Evolutionary conservation across 1,140 invertebrate species (phyloP).

Genomic region (Bombus vancouverensis): DNA sequence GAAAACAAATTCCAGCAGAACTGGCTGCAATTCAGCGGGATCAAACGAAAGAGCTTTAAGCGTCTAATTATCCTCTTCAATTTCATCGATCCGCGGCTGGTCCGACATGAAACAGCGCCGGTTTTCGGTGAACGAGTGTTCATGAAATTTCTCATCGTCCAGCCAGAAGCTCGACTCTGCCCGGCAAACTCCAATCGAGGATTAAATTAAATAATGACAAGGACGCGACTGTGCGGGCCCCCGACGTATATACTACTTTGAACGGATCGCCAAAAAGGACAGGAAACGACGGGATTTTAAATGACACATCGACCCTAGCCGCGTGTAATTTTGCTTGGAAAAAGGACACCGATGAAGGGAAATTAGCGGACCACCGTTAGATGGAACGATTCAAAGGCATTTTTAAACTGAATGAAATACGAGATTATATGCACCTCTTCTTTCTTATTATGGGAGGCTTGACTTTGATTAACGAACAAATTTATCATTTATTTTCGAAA

Average conservation of each 20-base stretch:
- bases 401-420: background rate
- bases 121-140: background rate
- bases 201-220: conserved; percentile 48
- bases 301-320: background rate
- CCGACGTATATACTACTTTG: background rate
- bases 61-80: conserved; percentile 49
- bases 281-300: background rate
- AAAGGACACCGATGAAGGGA: background rate
- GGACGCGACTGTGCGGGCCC: background rate
- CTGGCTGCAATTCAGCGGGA: background rate
- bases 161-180: background rate
- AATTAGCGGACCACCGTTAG: background rate
- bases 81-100: background rate
- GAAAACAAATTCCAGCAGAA: conserved; percentile 7
- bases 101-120: background rate
- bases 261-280: background rate
- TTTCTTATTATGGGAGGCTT: background rate
- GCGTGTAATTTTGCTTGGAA: background rate
- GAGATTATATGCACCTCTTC: background rate
- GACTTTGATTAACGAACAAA: background rate
- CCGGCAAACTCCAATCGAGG: conserved; percentile 1
- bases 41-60: conserved; percentile 8
- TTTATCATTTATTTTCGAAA: background rate
- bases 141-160: conserved; percentile 32
- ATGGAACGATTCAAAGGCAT: background rate